Conservation (phyloP, 37 sponge, comb jelly and placozoan genomes). For the Beroe forskalii region DNA sequence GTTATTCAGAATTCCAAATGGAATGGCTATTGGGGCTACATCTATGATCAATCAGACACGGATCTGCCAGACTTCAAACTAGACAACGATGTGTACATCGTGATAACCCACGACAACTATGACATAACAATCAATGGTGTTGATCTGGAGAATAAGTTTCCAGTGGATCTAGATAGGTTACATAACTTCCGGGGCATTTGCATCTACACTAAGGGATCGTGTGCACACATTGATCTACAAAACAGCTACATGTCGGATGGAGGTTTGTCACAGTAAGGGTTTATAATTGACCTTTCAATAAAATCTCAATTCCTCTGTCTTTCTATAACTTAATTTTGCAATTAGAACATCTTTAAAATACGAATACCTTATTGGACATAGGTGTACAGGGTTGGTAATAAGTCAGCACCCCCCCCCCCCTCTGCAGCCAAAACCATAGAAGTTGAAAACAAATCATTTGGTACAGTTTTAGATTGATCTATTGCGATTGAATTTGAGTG, state of each 20-base stretch:
- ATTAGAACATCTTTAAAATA: too few relatives aligned
- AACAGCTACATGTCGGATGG: slow-evolving; percentile 11
- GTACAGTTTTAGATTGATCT: too few relatives aligned
- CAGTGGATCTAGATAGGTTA: background rate
- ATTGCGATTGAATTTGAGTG: too few relatives aligned
- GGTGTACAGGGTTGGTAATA: too few relatives aligned
- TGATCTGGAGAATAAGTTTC: background rate
- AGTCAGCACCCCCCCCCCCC: too few relatives aligned
- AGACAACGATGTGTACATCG: background rate
- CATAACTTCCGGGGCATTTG: background rate
- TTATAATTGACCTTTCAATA: too few relatives aligned
- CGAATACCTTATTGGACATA: too few relatives aligned
- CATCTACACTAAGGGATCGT: background rate
- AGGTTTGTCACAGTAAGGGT: too few relatives aligned
- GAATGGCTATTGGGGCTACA: background rate
- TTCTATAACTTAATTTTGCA: too few relatives aligned
- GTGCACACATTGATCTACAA: background rate
- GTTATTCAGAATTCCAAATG: background rate
- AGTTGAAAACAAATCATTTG: too few relatives aligned
- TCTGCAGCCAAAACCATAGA: too few relatives aligned
- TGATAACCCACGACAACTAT: background rate
- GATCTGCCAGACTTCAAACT: background rate
- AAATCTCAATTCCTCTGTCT: too few relatives aligned
- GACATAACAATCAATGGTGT: background rate
- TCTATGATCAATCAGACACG: background rate